Evolutionary conservation across 2,797 vertebrate genomes (phyloP), one percentile per base, ranked within the genome.

Genomic region (Notoglanidium macrostoma): DNA sequence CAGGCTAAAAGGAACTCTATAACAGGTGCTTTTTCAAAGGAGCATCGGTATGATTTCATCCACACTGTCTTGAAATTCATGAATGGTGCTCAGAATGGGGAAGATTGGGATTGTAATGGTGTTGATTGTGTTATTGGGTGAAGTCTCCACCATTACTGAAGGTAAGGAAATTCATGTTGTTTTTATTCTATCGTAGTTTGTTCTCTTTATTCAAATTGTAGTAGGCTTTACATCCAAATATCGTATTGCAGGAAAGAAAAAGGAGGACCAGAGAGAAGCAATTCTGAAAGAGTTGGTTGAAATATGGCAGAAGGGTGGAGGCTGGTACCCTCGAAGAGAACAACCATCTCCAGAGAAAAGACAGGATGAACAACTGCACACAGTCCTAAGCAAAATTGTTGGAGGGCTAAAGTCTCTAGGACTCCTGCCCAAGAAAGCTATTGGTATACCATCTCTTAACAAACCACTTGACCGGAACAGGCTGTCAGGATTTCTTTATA

Each of bases 401-500:
- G 94, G 94, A 35, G 89, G 94, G 79, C 92, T 96, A 14, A 96
- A 95, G 90, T 94, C 94, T 0, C 87, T 96, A 11, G 95, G 95
- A 14, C 67, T 94, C 4, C 89, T 95, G 63, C 93, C 94, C 14
- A 91, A 54, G 83, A 94, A 92, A 86, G 93, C 74, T 59, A 32
- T 68, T 55, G 87, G 86, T 84, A 82, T 94, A 55, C 93, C 94
- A 7, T 92, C 94, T n/a, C 87, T 94, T 35, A 94, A 91, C 85
- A 95, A 95, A 89, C 91, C 93, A 4, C 88, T 95, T 35, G 92
- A 96, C 91, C 90, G 93, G 80, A 94, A 93, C 55, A 92, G 96
- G 46, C 95, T 97, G 79, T 97, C 97, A 26, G 93, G 96, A 84
- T 97, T 97, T 90, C 94, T 98, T 74, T 95, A 97, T 92, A 97